phyloP scores from a whole-genome alignment of 2,113 vertebrate species.

The Garra rufa region DNA sequence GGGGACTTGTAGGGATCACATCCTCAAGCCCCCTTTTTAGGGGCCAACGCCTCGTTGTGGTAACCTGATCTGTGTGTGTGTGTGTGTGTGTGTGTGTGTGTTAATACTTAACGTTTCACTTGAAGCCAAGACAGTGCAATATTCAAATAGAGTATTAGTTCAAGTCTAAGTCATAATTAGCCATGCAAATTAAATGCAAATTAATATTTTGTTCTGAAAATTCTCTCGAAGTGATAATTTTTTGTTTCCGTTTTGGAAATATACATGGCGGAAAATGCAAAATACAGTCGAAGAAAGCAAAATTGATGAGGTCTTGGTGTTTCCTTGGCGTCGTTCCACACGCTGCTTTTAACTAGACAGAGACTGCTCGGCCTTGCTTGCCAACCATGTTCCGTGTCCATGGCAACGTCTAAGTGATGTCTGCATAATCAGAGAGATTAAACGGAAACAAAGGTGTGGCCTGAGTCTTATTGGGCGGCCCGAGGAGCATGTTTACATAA shows the following conservation, averaged over 20 bases:
- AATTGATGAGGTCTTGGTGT: constrained; percentile 10
- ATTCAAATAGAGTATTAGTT: not conserved
- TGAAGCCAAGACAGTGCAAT: constrained; percentile 2
- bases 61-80: constrained; percentile 34
- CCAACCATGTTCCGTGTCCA: constrained; percentile 61
- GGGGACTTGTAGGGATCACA: constrained; percentile 32
- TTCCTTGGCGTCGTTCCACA: constrained; percentile 22
- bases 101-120: constrained; percentile 12
- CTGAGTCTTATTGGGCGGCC: constrained; percentile 43
- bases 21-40: constrained; percentile 41
- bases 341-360: constrained; percentile 44
- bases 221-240: not conserved
- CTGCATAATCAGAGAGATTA: constrained; percentile 66
- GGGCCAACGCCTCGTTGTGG: constrained; percentile 32
- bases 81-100: not conserved
- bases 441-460: constrained; percentile 51
- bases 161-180: not conserved
- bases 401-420: constrained; percentile 62
- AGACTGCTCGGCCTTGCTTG: constrained; percentile 46
- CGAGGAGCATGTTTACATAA: constrained; percentile 50
- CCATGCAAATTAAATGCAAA: not conserved
- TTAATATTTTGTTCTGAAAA: not conserved
- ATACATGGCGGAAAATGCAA: not conserved
- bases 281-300: not conserved
- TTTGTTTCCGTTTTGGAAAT: not conserved